Conservation (phyloP, 2,888 invertebrate genomes). For the Fragum sueziense region DNA sequence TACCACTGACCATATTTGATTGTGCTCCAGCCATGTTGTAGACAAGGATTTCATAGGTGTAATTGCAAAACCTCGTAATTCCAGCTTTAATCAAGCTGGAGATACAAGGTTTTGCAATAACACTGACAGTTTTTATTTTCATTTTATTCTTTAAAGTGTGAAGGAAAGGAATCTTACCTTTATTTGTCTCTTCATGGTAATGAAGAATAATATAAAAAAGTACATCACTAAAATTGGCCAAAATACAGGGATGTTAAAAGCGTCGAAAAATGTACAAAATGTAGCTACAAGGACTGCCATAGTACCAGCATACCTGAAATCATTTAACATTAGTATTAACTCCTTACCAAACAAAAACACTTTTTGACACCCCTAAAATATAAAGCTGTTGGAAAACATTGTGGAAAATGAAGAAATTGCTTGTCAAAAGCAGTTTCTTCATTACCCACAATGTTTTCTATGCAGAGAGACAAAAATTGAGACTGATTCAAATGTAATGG, state of each 20-base stretch:
- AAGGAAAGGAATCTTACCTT: conserved; percentile 88
- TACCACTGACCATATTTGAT: too few relatives aligned
- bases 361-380: too few relatives aligned
- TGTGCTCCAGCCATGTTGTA: too few relatives aligned
- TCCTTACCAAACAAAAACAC: not conserved
- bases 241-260: conserved; percentile 99
- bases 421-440: not conserved
- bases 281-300: conserved; percentile 96
- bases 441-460: not conserved
- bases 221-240: conserved; percentile 99
- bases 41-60: too few relatives aligned
- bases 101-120: too few relatives aligned
- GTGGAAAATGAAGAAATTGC: conserved; percentile 1
- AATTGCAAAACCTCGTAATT: too few relatives aligned
- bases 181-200: conserved; percentile 99
- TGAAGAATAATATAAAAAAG: conserved; percentile 98
- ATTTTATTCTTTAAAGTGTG: too few relatives aligned
- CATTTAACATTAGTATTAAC: not conserved
- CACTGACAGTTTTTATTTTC: too few relatives aligned
- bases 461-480: too few relatives aligned
- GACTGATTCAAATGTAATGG: too few relatives aligned
- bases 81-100: too few relatives aligned
- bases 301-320: conserved; percentile 90
- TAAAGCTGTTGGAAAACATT: too few relatives aligned
- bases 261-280: conserved; percentile 97